Evolutionary conservation across 1,140 invertebrate genomes (phyloP), one percentile per base, ranked within the genome.

Genomic region (Akabosia matsudoensis): DNA sequence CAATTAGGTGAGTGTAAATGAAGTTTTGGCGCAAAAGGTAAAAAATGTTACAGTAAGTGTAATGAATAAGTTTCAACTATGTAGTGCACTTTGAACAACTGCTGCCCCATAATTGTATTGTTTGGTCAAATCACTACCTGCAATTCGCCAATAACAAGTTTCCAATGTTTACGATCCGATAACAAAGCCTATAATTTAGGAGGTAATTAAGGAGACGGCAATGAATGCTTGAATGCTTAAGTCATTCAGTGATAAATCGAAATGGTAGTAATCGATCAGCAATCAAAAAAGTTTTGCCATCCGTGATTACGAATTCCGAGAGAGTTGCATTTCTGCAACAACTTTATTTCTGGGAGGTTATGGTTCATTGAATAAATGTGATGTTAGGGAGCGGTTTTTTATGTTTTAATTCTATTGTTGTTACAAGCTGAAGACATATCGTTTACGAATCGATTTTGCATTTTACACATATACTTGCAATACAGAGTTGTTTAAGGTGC

Each of bases 131-230:
- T 45, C 37, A 45, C 7, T 45, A 18, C 7, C 18, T 18, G 7
- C 18, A 45, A 45, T 45, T n/a, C n/a, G n/a, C n/a, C n/a, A 45
- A 45, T 45, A 45, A 45, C 7, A 45, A 45, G 37, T 18, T 45
- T 18, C 37, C 37, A 45, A 45, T 45, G 37, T 45, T 45, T 45
- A 45, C 37, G 37, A 45, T 45, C 37, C 31, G 61, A 67, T 31
- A 30, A 67, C 61, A 67, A 67, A 67, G 30, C 26, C 30, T 67
- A 31, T 67, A 67, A 67, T 67, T 67, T 67, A 30, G 10, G 28
- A 56, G 24, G 61, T 67, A 67, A 67, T 67, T 67, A 67, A 67
- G 61, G 61, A 67, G 54, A 61, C 14, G 54, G 3, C 7, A 67
- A 22, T 22, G 28, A 16, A 7, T 28, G 3, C n/a, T 67, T 31